These are phyloP conservation scores for Drosophila diplacantha DNA, from an alignment of 2,888 invertebrate genomes.

Conservation along the genomic window DNA sequence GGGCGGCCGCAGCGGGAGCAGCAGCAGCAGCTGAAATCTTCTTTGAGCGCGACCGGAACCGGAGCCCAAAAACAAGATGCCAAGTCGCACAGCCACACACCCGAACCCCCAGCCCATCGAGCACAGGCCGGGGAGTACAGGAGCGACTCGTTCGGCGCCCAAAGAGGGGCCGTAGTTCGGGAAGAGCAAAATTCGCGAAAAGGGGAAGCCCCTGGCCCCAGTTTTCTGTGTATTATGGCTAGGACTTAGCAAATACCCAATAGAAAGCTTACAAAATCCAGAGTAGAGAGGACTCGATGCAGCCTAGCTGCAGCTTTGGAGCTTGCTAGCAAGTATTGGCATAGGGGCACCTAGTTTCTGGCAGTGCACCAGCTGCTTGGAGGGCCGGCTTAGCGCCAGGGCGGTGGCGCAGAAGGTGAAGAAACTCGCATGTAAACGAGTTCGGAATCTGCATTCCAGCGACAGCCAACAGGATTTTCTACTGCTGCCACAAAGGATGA, in stretches of 20 bases:
- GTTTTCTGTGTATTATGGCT: background rate
- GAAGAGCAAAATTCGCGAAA: background rate
- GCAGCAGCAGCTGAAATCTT: slow-evolving; percentile 43
- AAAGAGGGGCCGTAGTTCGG: background rate
- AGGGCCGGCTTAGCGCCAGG: slow-evolving; percentile 15
- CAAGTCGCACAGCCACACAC: slow-evolving; percentile 16
- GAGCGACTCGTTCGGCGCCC: slow-evolving; percentile 13
- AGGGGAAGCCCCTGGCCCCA: background rate
- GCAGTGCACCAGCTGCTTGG: slow-evolving; percentile 4
- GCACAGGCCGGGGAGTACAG: slow-evolving; percentile 1
- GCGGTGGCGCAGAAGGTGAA: slow-evolving; percentile 24
- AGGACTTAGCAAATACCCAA: background rate
- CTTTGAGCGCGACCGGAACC: slow-evolving; percentile 59
- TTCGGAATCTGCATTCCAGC: slow-evolving; percentile 65
- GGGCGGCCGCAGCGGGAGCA: background rate
- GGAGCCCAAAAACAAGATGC: slow-evolving; percentile 46
- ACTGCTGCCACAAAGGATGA: slow-evolving; percentile 16
- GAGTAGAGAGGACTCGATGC: too few relatives aligned
- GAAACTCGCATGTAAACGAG: slow-evolving; percentile 62
- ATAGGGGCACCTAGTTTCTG: background rate
- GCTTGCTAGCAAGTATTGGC: background rate
- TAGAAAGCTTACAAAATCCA: too few relatives aligned
- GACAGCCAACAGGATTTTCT: slow-evolving; percentile 58
- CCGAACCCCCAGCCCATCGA: background rate
- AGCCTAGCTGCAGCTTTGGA: too few relatives aligned